phyloP scores from a whole-genome alignment of 2,888 invertebrate species.

The Psylliodes chrysocephalus region DNA sequence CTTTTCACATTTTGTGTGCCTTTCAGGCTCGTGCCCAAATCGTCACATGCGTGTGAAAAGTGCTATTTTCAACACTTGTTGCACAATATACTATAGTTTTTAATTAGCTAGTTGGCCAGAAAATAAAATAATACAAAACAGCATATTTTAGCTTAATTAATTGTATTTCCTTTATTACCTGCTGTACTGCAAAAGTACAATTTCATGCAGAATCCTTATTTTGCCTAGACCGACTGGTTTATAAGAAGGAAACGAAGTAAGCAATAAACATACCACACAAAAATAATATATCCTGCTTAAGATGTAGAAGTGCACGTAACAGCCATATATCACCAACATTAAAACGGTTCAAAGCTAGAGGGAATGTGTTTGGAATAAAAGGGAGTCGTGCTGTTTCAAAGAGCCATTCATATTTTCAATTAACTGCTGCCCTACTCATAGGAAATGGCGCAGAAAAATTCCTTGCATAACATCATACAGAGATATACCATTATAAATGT shows the following conservation, averaged over 20 bases:
- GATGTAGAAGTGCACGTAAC: constrained; percentile 30
- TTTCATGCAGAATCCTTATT: no score
- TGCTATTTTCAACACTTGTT: no score
- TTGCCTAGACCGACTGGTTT: not conserved
- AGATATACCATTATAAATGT: not conserved
- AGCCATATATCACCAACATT: constrained; percentile 27
- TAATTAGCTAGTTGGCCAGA: no score
- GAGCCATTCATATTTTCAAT: constrained; percentile 30
- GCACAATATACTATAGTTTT: no score
- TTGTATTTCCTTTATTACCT: no score
- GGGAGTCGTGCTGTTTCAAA: constrained; percentile 25
- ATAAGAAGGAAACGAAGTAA: not conserved
- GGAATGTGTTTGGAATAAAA: constrained; percentile 30
- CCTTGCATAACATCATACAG: constrained; percentile 7
- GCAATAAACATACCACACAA: constrained; percentile 33
- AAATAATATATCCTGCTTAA: constrained; percentile 32
- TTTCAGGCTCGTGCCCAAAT: no score
- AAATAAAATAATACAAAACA: no score
- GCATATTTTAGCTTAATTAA: no score
- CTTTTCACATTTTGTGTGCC: no score
- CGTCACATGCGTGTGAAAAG: no score
- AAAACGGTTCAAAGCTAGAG: constrained; percentile 28
- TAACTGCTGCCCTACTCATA: constrained; percentile 26
- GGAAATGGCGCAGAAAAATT: constrained; percentile 22
- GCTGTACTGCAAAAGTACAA: no score